phyloP scores from a whole-genome alignment of 2,797 vertebrate species.

The Chromis chromis region DNA sequence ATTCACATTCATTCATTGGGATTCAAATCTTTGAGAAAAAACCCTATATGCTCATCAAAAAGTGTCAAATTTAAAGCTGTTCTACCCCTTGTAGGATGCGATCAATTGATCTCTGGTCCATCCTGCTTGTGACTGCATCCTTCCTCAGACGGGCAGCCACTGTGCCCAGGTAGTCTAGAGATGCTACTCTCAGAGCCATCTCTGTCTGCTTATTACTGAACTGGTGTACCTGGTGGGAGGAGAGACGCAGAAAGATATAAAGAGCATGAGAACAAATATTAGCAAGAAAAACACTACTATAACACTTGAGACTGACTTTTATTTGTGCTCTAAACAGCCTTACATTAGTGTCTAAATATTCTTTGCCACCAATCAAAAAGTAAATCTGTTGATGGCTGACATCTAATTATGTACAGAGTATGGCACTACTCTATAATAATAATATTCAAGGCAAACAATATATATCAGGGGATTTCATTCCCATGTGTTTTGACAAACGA shows the following conservation, averaged over 20 bases:
- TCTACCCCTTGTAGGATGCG: constrained; percentile 92
- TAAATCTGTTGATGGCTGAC: neutral
- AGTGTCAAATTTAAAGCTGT: neutral
- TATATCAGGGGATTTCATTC: too few species aligned
- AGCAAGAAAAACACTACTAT: neutral
- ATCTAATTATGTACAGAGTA: neutral
- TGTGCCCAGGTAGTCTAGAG: constrained; percentile 96
- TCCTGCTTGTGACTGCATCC: constrained; percentile 96
- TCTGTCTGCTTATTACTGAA: constrained; percentile 99
- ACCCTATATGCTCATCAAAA: neutral
- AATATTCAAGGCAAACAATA: too few species aligned
- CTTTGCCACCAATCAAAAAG: neutral
- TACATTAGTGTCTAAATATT: neutral
- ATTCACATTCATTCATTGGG: neutral
- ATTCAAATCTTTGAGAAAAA: neutral
- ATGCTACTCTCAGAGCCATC: constrained; percentile 97
- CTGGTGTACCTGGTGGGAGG: constrained; percentile 90
- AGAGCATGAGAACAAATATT: neutral
- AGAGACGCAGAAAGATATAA: constrained; percentile 7
- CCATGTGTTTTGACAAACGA: neutral
- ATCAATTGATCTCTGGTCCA: constrained; percentile 96
- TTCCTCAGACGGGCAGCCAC: constrained; percentile 95
- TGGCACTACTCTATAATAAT: too few species aligned
- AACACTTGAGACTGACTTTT: neutral
- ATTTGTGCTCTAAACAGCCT: neutral